Conservation (phyloP, 1,140 invertebrate species). For the Camponotus pennsylvanicus region DNA sequence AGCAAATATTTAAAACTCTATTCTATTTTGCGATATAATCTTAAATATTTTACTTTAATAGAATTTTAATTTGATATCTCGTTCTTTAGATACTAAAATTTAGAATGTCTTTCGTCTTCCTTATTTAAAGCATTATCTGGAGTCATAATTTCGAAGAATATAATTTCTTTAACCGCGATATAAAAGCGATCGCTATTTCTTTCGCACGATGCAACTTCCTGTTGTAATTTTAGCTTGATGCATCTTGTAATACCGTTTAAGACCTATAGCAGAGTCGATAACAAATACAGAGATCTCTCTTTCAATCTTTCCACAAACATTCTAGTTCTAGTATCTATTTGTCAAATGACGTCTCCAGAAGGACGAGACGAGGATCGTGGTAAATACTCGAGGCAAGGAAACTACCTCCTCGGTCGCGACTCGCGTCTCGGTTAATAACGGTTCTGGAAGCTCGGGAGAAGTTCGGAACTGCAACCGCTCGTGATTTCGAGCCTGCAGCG, state of each 20-base stretch:
- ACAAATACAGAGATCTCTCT: slow-evolving; percentile 29
- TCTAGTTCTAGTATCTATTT: slow-evolving; percentile 50
- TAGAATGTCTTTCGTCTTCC: neutral
- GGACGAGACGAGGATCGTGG: slow-evolving; percentile 43
- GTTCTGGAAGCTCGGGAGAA: slow-evolving; percentile 61
- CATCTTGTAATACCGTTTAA: slow-evolving; percentile 2
- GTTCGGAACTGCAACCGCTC: slow-evolving; percentile 26
- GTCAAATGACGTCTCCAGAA: slow-evolving; percentile 37
- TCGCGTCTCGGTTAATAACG: slow-evolving; percentile 70
- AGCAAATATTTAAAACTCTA: neutral
- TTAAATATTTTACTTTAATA: neutral
- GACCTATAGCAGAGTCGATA: neutral
- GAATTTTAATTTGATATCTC: neutral
- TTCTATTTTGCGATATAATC: neutral
- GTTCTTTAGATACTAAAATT: neutral
- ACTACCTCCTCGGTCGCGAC: slow-evolving; percentile 59
- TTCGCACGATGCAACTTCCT: neutral
- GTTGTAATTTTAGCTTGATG: neutral
- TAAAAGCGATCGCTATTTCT: slow-evolving; percentile 1
- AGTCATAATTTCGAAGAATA: neutral
- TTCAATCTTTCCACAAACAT: neutral
- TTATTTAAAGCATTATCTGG: neutral
- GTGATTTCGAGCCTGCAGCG: slow-evolving; percentile 65
- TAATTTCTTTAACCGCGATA: neutral
- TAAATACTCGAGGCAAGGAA: slow-evolving; percentile 55